These are phyloP conservation scores for Cynopterus brachyotis DNA, from an alignment of 2,113 vertebrate genomes.

Conservation along the genomic window DNA sequence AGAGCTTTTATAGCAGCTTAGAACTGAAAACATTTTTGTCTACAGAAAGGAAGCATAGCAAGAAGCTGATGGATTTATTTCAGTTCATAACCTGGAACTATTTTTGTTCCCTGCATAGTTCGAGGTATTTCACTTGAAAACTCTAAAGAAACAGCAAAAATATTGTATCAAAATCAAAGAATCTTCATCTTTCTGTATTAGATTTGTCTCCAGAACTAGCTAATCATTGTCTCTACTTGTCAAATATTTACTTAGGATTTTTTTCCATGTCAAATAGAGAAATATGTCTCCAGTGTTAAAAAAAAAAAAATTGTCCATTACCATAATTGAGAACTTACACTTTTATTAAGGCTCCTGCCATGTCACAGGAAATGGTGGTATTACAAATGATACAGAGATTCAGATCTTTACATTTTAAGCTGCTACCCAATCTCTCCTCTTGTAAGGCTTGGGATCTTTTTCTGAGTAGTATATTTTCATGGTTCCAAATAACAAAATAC, in stretches of 20 bases:
- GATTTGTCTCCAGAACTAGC: background rate
- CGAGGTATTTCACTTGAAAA: background rate
- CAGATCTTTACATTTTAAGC: background rate
- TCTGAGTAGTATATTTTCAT: background rate
- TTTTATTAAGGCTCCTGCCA: background rate
- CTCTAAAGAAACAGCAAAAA: background rate
- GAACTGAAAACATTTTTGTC: background rate
- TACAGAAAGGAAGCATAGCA: background rate
- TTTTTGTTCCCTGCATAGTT: background rate
- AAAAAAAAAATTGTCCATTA: background rate
- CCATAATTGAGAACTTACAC: background rate
- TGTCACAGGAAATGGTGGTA: background rate
- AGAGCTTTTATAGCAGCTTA: background rate
- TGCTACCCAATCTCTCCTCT: background rate
- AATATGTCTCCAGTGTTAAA: background rate
- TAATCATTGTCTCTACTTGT: background rate
- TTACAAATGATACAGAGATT: background rate
- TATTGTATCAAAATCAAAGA: background rate
- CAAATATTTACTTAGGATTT: background rate
- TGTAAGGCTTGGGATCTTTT: background rate
- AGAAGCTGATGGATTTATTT: background rate
- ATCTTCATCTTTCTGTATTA: background rate
- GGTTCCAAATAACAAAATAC: background rate
- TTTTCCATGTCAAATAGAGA: background rate
- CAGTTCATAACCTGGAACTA: background rate